A percentile compares a stretch with the other conserved stretches of the same genome.
Conservation (phyloP, 2,113 vertebrate species). For the Corythaixoides concolor region DNA sequence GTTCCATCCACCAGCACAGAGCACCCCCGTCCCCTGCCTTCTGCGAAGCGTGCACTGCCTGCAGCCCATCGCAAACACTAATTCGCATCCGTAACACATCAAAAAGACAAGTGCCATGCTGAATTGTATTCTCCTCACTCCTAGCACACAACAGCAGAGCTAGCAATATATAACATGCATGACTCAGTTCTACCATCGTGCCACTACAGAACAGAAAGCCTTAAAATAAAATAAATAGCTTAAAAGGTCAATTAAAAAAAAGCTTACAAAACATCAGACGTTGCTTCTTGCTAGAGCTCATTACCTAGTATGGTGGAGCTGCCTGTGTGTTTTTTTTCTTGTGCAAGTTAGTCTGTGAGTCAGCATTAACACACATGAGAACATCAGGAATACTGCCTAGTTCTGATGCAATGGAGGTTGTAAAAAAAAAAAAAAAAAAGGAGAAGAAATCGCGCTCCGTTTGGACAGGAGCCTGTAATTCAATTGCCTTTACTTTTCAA, state of each 20-base stretch:
- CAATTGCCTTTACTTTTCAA: slow-evolving; percentile 68
- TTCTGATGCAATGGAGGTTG: slow-evolving; percentile 72
- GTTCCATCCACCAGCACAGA: not conserved
- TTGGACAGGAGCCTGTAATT: slow-evolving; percentile 65
- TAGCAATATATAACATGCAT: slow-evolving; percentile 60
- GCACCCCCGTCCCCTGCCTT: not conserved
- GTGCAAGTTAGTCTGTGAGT: slow-evolving; percentile 71
- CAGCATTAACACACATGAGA: slow-evolving; percentile 68
- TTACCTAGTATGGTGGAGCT: slow-evolving; percentile 63
- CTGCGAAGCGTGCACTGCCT: not conserved
- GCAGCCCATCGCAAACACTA: not conserved
- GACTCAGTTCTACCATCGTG: slow-evolving; percentile 52
- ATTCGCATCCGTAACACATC: slow-evolving; percentile 36
- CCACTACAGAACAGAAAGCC: slow-evolving; percentile 28
- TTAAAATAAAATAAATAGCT: slow-evolving; percentile 41
- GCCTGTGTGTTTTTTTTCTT: slow-evolving; percentile 62
- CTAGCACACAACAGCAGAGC: slow-evolving; percentile 21
- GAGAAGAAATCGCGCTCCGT: slow-evolving; percentile 32
- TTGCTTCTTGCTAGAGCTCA: slow-evolving; percentile 62
- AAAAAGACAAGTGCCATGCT: slow-evolving; percentile 57
- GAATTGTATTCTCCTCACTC: slow-evolving; percentile 56
- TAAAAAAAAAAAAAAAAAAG: slow-evolving; percentile 49
- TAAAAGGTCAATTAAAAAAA: slow-evolving; percentile 62
- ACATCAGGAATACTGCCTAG: slow-evolving; percentile 59
- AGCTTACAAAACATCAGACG: slow-evolving; percentile 68